Evolutionary conservation across 1,140 invertebrate species (phyloP).

Genomic region (Drosophila pandora): DNA sequence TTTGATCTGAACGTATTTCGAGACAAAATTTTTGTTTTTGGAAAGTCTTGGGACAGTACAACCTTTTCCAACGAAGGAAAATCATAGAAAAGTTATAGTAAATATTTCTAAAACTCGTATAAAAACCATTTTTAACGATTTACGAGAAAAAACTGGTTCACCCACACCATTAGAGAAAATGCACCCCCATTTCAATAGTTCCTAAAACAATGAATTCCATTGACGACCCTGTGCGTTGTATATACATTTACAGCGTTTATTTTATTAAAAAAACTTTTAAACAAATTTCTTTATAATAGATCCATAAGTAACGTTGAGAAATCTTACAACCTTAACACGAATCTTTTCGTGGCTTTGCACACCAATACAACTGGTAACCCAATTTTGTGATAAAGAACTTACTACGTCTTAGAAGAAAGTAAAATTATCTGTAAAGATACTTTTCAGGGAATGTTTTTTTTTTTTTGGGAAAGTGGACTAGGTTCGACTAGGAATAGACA

Average conservation of each 20-base stretch:
- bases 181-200: conserved; percentile 19
- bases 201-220: conserved; percentile 17
- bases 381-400: conserved; percentile 5
- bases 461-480: background rate
- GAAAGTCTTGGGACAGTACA: background rate
- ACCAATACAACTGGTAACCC: conserved; percentile 1
- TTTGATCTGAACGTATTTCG: background rate
- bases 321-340: background rate
- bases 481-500: conserved; percentile 2
- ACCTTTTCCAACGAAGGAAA: background rate
- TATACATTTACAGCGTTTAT: background rate
- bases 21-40: background rate
- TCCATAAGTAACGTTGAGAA: background rate
- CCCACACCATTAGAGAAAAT: conserved; percentile 27
- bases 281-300: no score
- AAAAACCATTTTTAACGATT: conserved; percentile 4
- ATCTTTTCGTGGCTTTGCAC: background rate
- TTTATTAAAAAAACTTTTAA: no score
- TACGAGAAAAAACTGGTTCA: conserved; percentile 20
- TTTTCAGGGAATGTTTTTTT: background rate
- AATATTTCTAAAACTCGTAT: background rate
- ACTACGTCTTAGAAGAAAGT: conserved; percentile 17
- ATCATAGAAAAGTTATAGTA: background rate
- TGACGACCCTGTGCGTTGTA: background rate
- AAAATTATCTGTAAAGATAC: conserved; percentile 3